Evolutionary conservation across 2,797 vertebrate genomes (phyloP), one percentile per base, ranked within the genome.

Genomic region (Sparus aurata): DNA sequence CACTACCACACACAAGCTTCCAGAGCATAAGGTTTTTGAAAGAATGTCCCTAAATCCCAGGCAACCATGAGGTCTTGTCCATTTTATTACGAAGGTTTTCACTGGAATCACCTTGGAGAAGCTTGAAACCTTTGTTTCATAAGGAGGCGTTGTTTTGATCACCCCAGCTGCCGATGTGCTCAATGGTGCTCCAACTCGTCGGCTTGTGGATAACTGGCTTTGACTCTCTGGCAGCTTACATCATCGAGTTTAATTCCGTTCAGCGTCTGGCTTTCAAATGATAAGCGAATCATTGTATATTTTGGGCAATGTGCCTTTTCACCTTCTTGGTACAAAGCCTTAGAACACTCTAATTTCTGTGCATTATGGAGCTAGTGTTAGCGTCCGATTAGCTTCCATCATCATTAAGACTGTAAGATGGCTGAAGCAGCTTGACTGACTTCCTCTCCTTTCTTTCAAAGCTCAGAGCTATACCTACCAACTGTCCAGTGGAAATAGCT

Each of bases 71-170:
- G 0, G 49, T 57, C n/a, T 11, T 22, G 2, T 17, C 65, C 0
- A 22, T 75, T 64, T 66, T 17, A 46, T 23, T 25, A 23, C 1
- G 4, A 25, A 10, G 20, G 5, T 46, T 62, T 45, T 23, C 18
- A 43, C 18, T n/a, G 11, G n/a, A 41, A 30, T 52, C 43, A 43
- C 38, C 45, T 69, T 67, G 22, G 30, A 69, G 22, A 46, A n/a
- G 57, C 38, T 47, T 59, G 6, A 57, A 58, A n/a, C 18, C 25
- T 60, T 27, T 72, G 45, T 54, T 30, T 62, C 3, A 20, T 27
- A 34, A 62, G 7, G 45, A 57, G 12, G 13, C 46, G 38, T 16
- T 25, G 69, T 73, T 74, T 69, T 50, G 12, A 55, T 23, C 27
- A 41, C 4, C 49, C 7, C 16, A 41, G 20, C 23, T 46, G n/a